phyloP scores from a whole-genome alignment of 2,888 invertebrate genomes.

The Quadriops clusia region DNA sequence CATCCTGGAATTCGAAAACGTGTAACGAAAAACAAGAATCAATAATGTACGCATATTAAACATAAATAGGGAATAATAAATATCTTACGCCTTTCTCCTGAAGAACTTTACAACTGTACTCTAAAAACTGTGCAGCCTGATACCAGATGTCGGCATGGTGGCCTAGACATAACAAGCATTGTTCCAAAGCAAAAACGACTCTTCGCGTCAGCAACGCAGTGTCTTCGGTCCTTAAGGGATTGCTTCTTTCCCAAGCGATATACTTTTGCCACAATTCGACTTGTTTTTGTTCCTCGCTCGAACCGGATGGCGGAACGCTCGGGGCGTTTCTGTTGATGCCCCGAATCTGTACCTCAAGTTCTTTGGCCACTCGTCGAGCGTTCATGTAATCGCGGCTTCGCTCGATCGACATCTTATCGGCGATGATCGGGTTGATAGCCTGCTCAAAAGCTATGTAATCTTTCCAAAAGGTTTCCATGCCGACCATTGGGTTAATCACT shows the following conservation, averaged over 20 bases:
- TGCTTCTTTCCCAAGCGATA: conserved; percentile 92
- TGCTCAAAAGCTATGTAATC: conserved; percentile 97
- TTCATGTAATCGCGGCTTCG: conserved; percentile 96
- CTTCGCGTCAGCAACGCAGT: conserved; percentile 83
- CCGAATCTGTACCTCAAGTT: conserved; percentile 87
- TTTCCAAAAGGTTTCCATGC: conserved; percentile 93
- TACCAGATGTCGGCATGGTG: conserved; percentile 99
- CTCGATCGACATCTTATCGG: conserved; percentile 97
- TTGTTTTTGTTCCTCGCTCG: conserved; percentile 85
- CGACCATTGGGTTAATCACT: conserved; percentile 91
- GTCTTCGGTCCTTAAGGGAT: conserved; percentile 93
- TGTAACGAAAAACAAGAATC: neutral
- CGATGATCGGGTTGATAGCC: conserved; percentile 62
- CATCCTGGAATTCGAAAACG: conserved; percentile 52
- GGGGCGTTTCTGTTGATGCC: conserved; percentile 93
- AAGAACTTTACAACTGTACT: conserved; percentile 85
- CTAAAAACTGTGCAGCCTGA: conserved; percentile 94
- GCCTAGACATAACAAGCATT: conserved; percentile 88
- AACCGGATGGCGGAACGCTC: conserved; percentile 88
- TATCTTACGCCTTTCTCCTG: conserved; percentile 82
- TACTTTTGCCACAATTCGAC: conserved; percentile 99
- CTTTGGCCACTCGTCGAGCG: conserved; percentile 89
- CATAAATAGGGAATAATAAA: too few species aligned
- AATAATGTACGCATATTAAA: too few species aligned
- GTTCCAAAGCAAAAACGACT: conserved; percentile 98